Evolutionary conservation across 2,113 vertebrate genomes (phyloP).

Genomic region (Podilymbus podiceps): DNA sequence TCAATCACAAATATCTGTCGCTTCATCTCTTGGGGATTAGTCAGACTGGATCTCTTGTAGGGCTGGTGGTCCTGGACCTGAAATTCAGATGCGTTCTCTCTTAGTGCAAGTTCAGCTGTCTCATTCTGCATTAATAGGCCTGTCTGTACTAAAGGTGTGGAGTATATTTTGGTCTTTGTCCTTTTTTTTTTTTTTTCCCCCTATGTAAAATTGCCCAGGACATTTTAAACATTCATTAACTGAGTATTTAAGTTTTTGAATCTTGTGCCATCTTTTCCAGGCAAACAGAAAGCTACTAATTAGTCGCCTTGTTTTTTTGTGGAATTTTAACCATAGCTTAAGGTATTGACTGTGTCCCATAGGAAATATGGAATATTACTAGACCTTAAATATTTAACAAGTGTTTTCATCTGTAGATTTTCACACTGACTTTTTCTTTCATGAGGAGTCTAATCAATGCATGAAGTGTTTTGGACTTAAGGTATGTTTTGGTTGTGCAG

Average conservation of each 20-base stretch:
- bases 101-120: neutral
- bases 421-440: neutral
- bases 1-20: neutral
- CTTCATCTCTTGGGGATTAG: neutral
- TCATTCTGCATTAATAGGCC: neutral
- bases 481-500: neutral
- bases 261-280: neutral
- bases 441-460: neutral
- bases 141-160: neutral
- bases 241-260: neutral
- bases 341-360: neutral
- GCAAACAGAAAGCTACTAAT: neutral
- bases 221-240: neutral
- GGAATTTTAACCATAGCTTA: neutral
- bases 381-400: neutral
- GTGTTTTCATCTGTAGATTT: neutral
- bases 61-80: neutral
- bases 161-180: neutral
- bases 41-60: neutral
- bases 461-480: neutral
- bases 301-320: neutral
- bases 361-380: rapidly evolving
- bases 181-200: neutral
- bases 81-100: neutral
- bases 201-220: neutral